Evolutionary conservation across 1,140 invertebrate species (phyloP).

Genomic region (Tetraneura akinire): DNA sequence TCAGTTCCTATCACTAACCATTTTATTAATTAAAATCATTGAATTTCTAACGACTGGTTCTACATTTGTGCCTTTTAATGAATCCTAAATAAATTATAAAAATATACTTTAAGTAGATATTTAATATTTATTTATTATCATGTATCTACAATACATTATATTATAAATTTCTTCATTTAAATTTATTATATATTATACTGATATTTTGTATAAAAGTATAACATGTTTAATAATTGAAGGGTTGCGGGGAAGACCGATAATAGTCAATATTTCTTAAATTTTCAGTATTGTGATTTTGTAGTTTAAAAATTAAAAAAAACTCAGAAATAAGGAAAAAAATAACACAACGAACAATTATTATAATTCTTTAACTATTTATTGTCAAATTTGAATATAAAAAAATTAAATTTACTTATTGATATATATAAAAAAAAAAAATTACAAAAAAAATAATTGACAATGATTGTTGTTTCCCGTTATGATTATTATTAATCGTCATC

Average conservation of each 20-base stretch:
- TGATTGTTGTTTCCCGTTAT: constrained; percentile 5
- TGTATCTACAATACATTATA: background rate
- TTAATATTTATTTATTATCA: constrained; percentile 8
- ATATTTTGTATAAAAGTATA: too few relatives aligned
- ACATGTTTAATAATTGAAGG: too few relatives aligned
- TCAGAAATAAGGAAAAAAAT: background rate
- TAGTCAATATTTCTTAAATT: constrained; percentile 4
- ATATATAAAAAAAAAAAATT: background rate
- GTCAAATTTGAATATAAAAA: background rate
- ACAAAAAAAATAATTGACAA: background rate
- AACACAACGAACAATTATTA: background rate
- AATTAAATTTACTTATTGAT: constrained; percentile 15
- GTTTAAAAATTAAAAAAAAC: constrained; percentile 7
- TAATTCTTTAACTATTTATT: background rate
- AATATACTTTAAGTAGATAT: background rate
- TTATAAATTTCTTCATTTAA: constrained; percentile 2
- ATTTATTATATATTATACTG: constrained; percentile 1
- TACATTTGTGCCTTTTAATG: background rate
- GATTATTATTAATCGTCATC: background rate
- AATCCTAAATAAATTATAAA: background rate
- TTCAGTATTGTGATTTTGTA: background rate
- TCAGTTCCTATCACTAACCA: background rate
- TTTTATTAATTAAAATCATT: background rate
- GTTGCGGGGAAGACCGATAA: too few relatives aligned
- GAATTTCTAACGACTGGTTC: background rate